Evolutionary conservation across 2,113 vertebrate species (phyloP), one percentile per base, ranked within the genome.

Genomic region (Nestor notabilis): DNA sequence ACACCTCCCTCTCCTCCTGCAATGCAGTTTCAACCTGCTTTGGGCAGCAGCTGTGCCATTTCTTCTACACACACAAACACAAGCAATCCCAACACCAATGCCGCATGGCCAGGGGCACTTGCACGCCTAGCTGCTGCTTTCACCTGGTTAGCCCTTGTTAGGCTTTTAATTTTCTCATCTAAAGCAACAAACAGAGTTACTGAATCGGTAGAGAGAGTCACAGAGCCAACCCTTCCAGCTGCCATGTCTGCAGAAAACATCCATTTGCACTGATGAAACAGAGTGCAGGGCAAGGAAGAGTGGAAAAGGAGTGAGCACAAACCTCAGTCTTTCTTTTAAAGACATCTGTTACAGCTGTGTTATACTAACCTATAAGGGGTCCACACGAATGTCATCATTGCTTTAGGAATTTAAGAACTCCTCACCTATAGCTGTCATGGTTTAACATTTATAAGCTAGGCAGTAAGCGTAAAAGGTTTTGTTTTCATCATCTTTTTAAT

Each of bases 1-100:
- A 90, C 81, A 63, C 79, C 87, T 92, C 95, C 93, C 93, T 63
- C 69, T 93, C 91, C 23, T 25, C 95, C 96, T 96, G 93, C 3
- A 1, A 70, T 21, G n/a, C 60, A 47, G 70, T 81, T 94, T 92
- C 89, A 71, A 43, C 75, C 76, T 53, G 37, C 60, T 68, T 47
- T 0, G 0, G 50, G 70, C 53, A 89, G 65, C 92, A 95, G 93
- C 82, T 94, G 79, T 55, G 65, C 27, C 49, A 52, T 71, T 75
- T 60, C 79, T 76, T 35, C 52, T 11, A 55, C 39, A 25, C 17
- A 56, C 43, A 63, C 44, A 76, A 76, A 44, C 43, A 37, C 37
- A 49, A 24, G 44, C 58, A 80, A 39, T 11, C 8, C 79, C 3
- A 7, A 41, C 1, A 0, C 52, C 49, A 53, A 39, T 2, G 2